phyloP scores from a whole-genome alignment of 2,113 vertebrate species.

The Grantiella picta region DNA sequence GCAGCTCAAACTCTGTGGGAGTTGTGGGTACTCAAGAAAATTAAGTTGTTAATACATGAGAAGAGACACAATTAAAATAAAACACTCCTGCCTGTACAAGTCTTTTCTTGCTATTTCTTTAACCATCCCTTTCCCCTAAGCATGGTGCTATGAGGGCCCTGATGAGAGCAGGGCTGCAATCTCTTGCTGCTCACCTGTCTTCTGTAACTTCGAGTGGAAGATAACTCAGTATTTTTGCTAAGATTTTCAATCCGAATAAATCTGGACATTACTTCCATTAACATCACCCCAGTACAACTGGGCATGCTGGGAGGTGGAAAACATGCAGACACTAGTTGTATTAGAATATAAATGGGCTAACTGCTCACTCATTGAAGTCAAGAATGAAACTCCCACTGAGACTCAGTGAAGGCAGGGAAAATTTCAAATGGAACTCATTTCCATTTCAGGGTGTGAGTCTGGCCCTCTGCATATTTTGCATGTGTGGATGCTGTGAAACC shows the following conservation, averaged over 20 bases:
- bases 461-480: neutral
- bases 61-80: slow-evolving; percentile 26
- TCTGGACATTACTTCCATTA: neutral
- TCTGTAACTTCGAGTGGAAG: neutral
- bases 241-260: neutral
- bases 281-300: neutral
- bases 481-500: slow-evolving; percentile 28
- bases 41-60: neutral
- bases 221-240: neutral
- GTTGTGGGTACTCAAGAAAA: neutral
- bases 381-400: neutral
- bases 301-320: neutral
- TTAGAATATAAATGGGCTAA: slow-evolving; percentile 32
- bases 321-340: slow-evolving; percentile 1
- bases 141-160: neutral
- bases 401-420: neutral
- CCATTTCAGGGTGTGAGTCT: neutral
- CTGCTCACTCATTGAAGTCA: neutral
- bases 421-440: neutral
- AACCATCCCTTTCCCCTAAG: neutral
- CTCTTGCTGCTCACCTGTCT: neutral
- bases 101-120: slow-evolving; percentile 10
- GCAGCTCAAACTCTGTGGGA: neutral
- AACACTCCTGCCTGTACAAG: neutral
- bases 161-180: neutral